A percentile compares a stretch with the other conserved stretches of the same genome.
Conservation (phyloP, 35 echinoderm and acorn worm species). For the Nesometra sesokonis region DNA sequence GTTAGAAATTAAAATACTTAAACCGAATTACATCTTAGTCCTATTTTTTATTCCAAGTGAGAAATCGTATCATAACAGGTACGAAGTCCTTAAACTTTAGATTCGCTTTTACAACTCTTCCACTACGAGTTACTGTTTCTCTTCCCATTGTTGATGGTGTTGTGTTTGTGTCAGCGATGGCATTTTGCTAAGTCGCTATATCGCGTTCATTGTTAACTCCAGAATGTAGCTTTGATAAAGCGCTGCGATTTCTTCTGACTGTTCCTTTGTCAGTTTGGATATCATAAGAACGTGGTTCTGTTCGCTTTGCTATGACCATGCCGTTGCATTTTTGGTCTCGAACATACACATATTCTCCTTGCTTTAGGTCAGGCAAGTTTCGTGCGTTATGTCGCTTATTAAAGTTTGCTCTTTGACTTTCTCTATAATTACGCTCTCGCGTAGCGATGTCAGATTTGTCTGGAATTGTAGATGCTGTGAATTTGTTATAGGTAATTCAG, state of each 20-base stretch:
- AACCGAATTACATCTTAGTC: too few relatives aligned
- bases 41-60: too few relatives aligned
- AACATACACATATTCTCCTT: constrained; percentile 27
- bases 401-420: constrained; percentile 1
- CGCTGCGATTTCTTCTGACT: background rate
- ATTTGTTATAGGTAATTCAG: constrained; percentile 3
- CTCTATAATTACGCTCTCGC: constrained; percentile 4
- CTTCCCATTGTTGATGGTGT: too few relatives aligned
- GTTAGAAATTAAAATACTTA: too few relatives aligned
- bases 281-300: constrained; percentile 17
- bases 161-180: too few relatives aligned
- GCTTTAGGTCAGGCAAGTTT: background rate
- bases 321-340: constrained; percentile 16
- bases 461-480: background rate
- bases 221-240: too few relatives aligned
- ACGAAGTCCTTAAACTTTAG: too few relatives aligned
- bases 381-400: constrained; percentile 3
- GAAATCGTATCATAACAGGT: too few relatives aligned
- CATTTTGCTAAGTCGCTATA: too few relatives aligned
- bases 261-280: constrained; percentile 5
- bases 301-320: background rate
- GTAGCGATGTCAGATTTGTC: background rate
- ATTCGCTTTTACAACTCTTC: too few relatives aligned
- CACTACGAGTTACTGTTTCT: too few relatives aligned
- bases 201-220: too few relatives aligned